These are phyloP conservation scores for Scotopteryx bipunctaria DNA, from an alignment of 2,888 invertebrate species.

Conservation along the genomic window DNA sequence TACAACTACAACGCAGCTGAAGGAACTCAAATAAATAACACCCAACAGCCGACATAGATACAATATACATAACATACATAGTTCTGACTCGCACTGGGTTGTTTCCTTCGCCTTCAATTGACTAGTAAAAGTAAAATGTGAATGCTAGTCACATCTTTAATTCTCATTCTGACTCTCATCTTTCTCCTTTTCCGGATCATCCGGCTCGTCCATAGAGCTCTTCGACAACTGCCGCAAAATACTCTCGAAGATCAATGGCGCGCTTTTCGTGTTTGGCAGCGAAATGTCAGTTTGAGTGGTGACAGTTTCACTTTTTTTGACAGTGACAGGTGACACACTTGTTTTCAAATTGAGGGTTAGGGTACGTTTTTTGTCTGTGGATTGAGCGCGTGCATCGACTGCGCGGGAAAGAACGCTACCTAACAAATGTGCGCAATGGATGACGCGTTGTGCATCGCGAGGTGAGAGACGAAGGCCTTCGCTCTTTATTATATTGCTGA, in stretches of 20 bases:
- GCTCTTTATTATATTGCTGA: conserved; percentile 61
- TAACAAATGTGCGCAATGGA: conserved; percentile 72
- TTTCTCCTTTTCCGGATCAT: neutral
- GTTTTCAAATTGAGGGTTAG: conserved; percentile 68
- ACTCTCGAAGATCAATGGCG: conserved; percentile 76
- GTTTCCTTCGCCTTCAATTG: no score
- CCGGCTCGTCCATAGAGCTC: conserved; percentile 63
- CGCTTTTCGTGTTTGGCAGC: conserved; percentile 74
- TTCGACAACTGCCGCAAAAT: conserved; percentile 71
- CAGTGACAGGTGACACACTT: conserved; percentile 50
- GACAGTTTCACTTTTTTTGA: conserved; percentile 53
- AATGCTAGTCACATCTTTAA: neutral
- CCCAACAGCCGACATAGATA: no score
- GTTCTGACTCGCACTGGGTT: no score
- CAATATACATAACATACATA: no score
- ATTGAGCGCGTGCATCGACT: conserved; percentile 46
- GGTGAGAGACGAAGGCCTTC: conserved; percentile 70
- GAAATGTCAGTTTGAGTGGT: conserved; percentile 78
- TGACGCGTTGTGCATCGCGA: conserved; percentile 69
- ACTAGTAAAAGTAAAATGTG: no score
- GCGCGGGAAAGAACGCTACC: conserved; percentile 68
- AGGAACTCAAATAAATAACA: no score
- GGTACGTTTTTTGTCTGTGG: conserved; percentile 53
- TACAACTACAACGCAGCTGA: no score
- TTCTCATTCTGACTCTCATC: neutral